Conservation (phyloP, 2,888 invertebrate genomes). For the Tetragonisca angustula region DNA sequence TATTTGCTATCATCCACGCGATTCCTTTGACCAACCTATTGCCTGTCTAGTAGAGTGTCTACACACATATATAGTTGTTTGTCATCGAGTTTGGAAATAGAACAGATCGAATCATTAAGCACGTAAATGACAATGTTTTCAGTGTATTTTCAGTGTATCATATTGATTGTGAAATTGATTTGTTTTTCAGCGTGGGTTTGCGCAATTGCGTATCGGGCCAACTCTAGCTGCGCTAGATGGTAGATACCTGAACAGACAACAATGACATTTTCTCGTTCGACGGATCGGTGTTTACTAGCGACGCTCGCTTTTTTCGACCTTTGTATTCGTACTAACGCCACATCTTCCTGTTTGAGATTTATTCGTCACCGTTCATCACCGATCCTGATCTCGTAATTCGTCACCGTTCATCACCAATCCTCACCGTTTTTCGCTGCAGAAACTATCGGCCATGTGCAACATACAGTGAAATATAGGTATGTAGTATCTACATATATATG, state of each 20-base stretch:
- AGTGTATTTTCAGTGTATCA: neutral
- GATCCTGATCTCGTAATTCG: too few species aligned
- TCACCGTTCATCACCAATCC: too few species aligned
- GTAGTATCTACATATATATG: neutral
- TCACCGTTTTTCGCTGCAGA: too few species aligned
- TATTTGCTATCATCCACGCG: too few species aligned
- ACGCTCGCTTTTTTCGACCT: neutral
- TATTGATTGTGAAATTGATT: conserved; percentile 43
- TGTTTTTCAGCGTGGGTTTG: conserved; percentile 19
- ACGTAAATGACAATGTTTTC: neutral
- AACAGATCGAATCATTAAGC: too few species aligned
- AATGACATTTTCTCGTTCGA: neutral
- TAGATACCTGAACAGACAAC: conserved; percentile 5
- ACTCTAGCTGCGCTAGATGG: conserved; percentile 1
- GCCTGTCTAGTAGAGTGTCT: too few species aligned
- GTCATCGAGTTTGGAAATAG: too few species aligned
- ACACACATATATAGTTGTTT: too few species aligned
- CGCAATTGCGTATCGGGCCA: neutral
- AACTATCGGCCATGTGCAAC: too few species aligned
- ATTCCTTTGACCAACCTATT: too few species aligned
- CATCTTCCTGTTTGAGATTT: neutral
- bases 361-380: neutral
- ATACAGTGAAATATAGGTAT: too few species aligned
- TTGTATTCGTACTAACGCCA: neutral
- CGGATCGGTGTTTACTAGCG: neutral